phyloP scores from a whole-genome alignment of 2,113 vertebrate species.

The Puma concolor region DNA sequence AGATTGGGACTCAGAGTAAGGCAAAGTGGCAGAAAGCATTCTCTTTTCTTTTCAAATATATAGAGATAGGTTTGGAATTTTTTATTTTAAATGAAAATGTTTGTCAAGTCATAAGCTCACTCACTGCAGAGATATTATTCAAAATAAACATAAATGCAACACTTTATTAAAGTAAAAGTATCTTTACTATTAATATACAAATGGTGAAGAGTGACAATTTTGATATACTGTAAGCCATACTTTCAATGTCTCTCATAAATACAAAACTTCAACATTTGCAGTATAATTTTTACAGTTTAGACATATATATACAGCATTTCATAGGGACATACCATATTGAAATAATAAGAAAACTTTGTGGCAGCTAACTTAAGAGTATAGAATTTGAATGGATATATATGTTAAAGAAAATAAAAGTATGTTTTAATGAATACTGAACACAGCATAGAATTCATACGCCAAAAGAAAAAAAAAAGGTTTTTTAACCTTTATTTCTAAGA shows the following conservation, averaged over 20 bases:
- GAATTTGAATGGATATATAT: slow-evolving; percentile 80
- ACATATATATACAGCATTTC: slow-evolving; percentile 87
- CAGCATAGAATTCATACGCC: slow-evolving; percentile 81
- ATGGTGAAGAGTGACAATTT: slow-evolving; percentile 90
- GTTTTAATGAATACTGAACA: slow-evolving; percentile 82
- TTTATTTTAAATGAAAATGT: not conserved
- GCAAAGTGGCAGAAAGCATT: not conserved
- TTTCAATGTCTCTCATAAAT: slow-evolving; percentile 90
- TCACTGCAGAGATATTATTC: slow-evolving; percentile 65
- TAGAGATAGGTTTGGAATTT: not conserved
- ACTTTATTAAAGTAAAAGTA: slow-evolving; percentile 90
- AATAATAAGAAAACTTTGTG: slow-evolving; percentile 83
- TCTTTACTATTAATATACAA: slow-evolving; percentile 92
- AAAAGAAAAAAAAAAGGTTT: slow-evolving; percentile 49
- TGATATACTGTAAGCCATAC: slow-evolving; percentile 89
- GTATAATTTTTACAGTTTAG: slow-evolving; percentile 89
- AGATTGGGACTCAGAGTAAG: not conserved
- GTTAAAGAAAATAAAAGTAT: slow-evolving; percentile 79
- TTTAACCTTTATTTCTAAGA: slow-evolving; percentile 64
- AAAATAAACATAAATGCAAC: slow-evolving; percentile 84
- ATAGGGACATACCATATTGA: slow-evolving; percentile 85
- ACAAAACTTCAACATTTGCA: slow-evolving; percentile 90
- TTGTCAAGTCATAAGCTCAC: slow-evolving; percentile 41
- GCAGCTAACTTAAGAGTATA: slow-evolving; percentile 80
- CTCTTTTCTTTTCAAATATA: not conserved